Percentiles rank a stretch among this genome's conserved stretches.
These are phyloP conservation scores for Callitettix versicolor DNA, from an alignment of 1,140 invertebrate genomes.

Conservation along the genomic window DNA sequence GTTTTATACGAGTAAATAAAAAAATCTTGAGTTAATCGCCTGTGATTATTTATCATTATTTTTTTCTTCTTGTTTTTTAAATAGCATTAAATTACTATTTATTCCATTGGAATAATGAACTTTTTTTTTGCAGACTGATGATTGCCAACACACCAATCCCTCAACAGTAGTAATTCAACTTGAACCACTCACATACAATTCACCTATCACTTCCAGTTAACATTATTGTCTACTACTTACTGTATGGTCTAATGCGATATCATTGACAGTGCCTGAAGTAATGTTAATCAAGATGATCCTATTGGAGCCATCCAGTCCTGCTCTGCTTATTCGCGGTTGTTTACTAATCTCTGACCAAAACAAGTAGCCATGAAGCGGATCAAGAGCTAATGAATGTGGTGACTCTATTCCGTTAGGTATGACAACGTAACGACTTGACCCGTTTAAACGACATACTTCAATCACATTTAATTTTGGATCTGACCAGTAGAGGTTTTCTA, in stretches of 20 bases:
- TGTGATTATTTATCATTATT: too few species aligned
- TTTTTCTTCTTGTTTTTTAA: too few species aligned
- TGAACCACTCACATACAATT: too few species aligned
- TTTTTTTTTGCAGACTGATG: too few species aligned
- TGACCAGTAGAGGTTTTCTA: conserved; percentile 49
- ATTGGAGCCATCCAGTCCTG: conserved; percentile 47
- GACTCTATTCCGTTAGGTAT: conserved; percentile 36
- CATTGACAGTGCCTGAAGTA: conserved; percentile 32
- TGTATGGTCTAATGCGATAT: conserved; percentile 47
- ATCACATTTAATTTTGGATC: conserved; percentile 46
- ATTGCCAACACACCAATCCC: too few species aligned
- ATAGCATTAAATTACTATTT: too few species aligned
- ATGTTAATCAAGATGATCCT: conserved; percentile 34
- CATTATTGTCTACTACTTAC: conserved; percentile 31
- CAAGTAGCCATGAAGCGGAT: conserved; percentile 48
- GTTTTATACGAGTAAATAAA: too few species aligned
- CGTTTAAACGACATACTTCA: conserved; percentile 41
- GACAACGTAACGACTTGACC: conserved; percentile 38
- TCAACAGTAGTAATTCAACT: too few species aligned
- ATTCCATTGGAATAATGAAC: too few species aligned
- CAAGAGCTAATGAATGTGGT: conserved; percentile 46
- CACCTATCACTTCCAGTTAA: too few species aligned
- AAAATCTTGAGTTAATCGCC: too few species aligned
- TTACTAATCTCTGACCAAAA: conserved; percentile 49
- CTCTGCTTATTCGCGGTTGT: conserved; percentile 40